Base-by-base conservation (phyloP, 2,888 invertebrate species). In the Steromphala cineraria region DNA sequence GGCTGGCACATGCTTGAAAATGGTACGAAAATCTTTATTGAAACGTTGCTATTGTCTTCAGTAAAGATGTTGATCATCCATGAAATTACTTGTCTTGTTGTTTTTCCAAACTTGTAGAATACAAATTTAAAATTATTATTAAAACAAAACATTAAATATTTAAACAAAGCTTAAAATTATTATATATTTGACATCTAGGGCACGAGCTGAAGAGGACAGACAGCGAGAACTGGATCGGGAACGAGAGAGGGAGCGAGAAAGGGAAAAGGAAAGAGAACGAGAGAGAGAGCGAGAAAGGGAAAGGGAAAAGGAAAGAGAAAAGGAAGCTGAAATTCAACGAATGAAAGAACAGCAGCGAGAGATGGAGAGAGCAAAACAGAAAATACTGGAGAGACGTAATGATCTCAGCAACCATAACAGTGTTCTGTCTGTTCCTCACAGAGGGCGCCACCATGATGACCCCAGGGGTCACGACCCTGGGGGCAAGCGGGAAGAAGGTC, bases 211-310 rank as follows among this genome's bases (percentile, higher is more conserved):
- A 78, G 90, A 90, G 53, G 90, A 90, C 82, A 87, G 88, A 81
- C 86, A 89, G 67, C 84, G 86, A 78, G 86, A 83, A 71, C 46
- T 67, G 17, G 79, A 85, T 36, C 75, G 82, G 53, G 83, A 87
- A 46, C 75, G 83, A 79, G 89, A 90, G 76, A 83, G 81, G 67
- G 86, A 87, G 78, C 94, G 95, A 81, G 95, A 95, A 87, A 95
- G 95, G 89, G 95, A 95, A 84, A 92, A 94, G 76, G 94, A 95
- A 90, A 94, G 95, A 81, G 95, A 95, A 88, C 94, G 95, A 89
- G 92, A 88, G 74, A 83, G 87, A 79, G 88, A 89, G 83, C 81
- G 87, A 28, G 88, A 86, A 24, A 83, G 85, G 28, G 89, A 95
- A 94, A 84, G 95, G 94, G 90, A 95, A 94, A 91, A 92, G 94